Conservation (phyloP, 2,797 vertebrate genomes). For the Manis pentadactyla region DNA sequence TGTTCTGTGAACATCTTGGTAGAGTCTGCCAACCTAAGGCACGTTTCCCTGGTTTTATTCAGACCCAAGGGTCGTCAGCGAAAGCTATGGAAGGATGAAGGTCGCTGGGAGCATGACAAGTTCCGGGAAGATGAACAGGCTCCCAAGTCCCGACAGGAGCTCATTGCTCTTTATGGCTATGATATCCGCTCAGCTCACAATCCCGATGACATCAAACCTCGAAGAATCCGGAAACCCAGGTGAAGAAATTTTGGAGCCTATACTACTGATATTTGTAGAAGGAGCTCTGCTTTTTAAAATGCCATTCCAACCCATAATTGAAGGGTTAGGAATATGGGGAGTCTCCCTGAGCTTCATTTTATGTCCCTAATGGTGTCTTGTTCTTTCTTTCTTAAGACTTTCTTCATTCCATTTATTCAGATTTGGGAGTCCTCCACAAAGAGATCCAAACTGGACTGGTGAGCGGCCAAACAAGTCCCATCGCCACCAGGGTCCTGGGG, state of each 20-base stretch:
- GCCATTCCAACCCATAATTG: background rate
- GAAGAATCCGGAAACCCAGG: conserved; percentile 93
- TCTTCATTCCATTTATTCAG: conserved; percentile 81
- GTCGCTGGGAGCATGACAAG: conserved; percentile 96
- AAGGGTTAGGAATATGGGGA: background rate
- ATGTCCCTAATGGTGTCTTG: background rate
- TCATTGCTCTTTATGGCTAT: conserved; percentile 96
- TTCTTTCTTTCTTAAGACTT: background rate
- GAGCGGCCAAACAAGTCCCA: conserved; percentile 87
- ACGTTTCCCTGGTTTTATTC: conserved; percentile 40
- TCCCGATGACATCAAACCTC: conserved; percentile 89
- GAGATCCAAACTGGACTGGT: conserved; percentile 92
- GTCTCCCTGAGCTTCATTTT: background rate
- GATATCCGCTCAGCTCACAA: conserved; percentile 95
- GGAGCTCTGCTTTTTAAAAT: background rate
- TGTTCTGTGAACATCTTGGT: conserved; percentile 8
- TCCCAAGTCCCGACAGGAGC: conserved; percentile 96
- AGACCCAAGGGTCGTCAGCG: conserved; percentile 96
- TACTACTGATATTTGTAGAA: conserved; percentile 18
- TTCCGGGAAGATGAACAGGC: conserved; percentile 98
- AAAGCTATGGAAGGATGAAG: conserved; percentile 98
- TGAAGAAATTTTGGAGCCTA: conserved; percentile 76
- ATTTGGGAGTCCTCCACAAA: conserved; percentile 89
- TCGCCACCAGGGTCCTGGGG: conserved; percentile 83
- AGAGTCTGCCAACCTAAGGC: conserved; percentile 4